Evolutionary conservation across 2,113 vertebrate species (phyloP).

Genomic region (Saccopteryx leptura): DNA sequence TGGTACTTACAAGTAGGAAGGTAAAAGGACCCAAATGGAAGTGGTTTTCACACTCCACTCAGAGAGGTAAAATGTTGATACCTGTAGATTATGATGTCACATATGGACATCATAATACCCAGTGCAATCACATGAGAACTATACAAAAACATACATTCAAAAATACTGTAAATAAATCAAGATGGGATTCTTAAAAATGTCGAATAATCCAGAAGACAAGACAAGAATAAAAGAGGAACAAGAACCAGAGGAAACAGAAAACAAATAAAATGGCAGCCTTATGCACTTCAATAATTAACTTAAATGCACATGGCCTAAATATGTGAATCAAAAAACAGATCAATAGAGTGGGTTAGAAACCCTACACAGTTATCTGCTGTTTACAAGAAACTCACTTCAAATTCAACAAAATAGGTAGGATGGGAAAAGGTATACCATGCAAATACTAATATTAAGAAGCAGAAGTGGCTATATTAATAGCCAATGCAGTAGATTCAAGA

Average conservation of each 20-base stretch:
- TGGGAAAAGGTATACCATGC: neutral
- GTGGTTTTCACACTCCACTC: neutral
- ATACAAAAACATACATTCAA: neutral
- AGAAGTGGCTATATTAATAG: neutral
- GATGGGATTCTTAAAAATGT: neutral
- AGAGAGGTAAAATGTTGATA: neutral
- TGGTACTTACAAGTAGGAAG: neutral
- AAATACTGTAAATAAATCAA: neutral
- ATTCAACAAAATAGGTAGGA: neutral
- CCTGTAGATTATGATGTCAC: neutral
- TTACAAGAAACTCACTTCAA: neutral
- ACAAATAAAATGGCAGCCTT: neutral
- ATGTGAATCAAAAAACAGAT: neutral
- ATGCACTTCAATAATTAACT: neutral
- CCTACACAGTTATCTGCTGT: neutral
- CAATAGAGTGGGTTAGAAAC: neutral
- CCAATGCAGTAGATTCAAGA: neutral
- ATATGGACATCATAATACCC: neutral
- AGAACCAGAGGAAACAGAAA: neutral
- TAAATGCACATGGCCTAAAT: neutral
- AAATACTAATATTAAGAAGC: constrained; percentile 14
- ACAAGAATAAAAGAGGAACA: neutral
- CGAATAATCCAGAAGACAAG: neutral
- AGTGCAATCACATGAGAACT: neutral
- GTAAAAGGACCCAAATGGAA: neutral